Base-by-base conservation (phyloP, 2,797 vertebrate species). In the Glossophaga mutica region DNA sequence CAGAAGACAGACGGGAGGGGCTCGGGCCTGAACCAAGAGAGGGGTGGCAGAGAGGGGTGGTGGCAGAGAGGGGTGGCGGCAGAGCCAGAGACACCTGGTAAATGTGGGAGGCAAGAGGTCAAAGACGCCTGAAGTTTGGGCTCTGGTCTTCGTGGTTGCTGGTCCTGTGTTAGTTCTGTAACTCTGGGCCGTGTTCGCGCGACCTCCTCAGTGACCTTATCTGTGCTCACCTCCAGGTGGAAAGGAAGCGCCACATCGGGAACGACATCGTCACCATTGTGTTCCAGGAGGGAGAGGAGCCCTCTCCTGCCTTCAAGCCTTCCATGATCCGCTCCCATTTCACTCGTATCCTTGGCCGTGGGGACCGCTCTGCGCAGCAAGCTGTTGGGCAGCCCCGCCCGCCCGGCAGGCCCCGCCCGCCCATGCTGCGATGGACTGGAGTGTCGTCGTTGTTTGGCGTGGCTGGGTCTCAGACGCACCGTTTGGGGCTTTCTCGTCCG, bases 311-410 rank as follows among this genome's bases (percentile, higher is more conserved):
- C 94, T 99, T 99, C 97, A 99, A 99, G 96, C 99, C 99, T 32
- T 99, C 99, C 85, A 99, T 99, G 99, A 99, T 99, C 98, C 99
- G 99, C 91, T 99, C 99, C 86, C 99, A 99, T 98, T 99, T 99
- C 97, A 99, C 99, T 87, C 99, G 99, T 99, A 99, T 99, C 99
- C 99, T 99, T 98, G 82, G 96, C 83, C 85, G 57, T 46, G 37
- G 16, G 37, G 32, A 44, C 21, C 12, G 22, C 29, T 83, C n/a
- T n/a, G 0, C 9, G 19, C 16, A 9, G 48, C 22, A 4, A 46
- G 34, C 44, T 42, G 8, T 32, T 10, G n/a, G 29, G 84, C 65
- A 6, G 12, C 79, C 76, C 46, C n/a, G 19, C 59, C 2, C 55
- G 34, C 52, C 90, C 0, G 21, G 87, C 87, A 15, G 26, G 67